Percentiles rank a stretch among this genome's conserved stretches.
These are phyloP conservation scores for Phyto melanocephala DNA, from an alignment of 2,888 invertebrate species.

Conservation along the genomic window DNA sequence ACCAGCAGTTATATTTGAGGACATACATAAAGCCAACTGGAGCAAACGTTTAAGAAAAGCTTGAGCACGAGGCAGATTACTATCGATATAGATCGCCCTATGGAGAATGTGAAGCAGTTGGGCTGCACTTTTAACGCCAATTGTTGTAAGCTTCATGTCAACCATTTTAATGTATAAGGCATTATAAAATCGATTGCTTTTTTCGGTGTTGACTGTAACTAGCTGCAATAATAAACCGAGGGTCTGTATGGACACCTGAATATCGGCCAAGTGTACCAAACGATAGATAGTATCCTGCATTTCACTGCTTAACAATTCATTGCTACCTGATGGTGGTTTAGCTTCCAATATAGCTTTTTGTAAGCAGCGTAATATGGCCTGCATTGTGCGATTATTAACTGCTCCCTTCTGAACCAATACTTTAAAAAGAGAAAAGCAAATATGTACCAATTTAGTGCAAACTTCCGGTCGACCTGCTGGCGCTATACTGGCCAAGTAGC, in stretches of 20 bases:
- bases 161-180: constrained; percentile 93
- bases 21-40: constrained; percentile 84
- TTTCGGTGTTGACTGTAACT: constrained; percentile 74
- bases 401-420: constrained; percentile 90
- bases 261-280: constrained; percentile 88
- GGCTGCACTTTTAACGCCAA: constrained; percentile 83
- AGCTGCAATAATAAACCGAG: constrained; percentile 76
- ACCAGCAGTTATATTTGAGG: constrained; percentile 89
- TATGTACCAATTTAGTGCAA: constrained; percentile 90
- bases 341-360: constrained; percentile 83
- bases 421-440: constrained; percentile 98
- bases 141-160: constrained; percentile 84
- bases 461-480: constrained; percentile 86
- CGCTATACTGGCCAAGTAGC: constrained; percentile 92
- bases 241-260: constrained; percentile 83
- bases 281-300: constrained; percentile 86
- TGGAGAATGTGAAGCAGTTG: constrained; percentile 92
- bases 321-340: constrained; percentile 72
- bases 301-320: constrained; percentile 76
- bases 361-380: constrained; percentile 89
- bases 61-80: constrained; percentile 84
- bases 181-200: constrained; percentile 84
- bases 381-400: constrained; percentile 90
- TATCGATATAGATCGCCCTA: constrained; percentile 90
- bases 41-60: constrained; percentile 92